Conservation (phyloP, 2,888 invertebrate genomes). For the Spicauda simplicius region DNA sequence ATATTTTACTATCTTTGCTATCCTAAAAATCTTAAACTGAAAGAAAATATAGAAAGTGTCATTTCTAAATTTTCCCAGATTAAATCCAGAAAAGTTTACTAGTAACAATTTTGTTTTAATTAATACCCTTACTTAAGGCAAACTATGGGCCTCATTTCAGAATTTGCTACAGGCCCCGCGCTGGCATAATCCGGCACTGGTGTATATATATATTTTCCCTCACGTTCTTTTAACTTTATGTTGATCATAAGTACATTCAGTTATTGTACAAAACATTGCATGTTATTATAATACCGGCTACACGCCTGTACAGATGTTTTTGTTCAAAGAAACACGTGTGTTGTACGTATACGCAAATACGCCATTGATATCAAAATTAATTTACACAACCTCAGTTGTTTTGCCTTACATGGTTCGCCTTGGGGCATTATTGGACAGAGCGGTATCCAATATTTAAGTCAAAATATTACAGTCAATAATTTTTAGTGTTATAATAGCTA, state of each 20-base stretch:
- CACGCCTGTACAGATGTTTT: constrained; percentile 41
- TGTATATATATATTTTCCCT: not conserved
- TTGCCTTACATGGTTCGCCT: constrained; percentile 51
- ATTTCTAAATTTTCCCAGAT: too few species aligned
- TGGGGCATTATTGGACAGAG: constrained; percentile 19
- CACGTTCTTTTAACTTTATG: not conserved
- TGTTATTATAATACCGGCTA: constrained; percentile 26
- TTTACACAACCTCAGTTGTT: constrained; percentile 52
- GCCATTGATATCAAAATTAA: constrained; percentile 51
- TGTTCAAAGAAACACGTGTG: constrained; percentile 56
- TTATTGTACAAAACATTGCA: constrained; percentile 6
- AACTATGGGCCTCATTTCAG: too few species aligned
- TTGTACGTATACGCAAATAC: constrained; percentile 38
- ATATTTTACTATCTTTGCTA: too few species aligned
- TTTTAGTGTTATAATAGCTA: not conserved
- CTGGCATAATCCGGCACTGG: too few species aligned
- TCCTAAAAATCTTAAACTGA: too few species aligned
- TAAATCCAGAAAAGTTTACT: too few species aligned
- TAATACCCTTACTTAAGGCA: too few species aligned
- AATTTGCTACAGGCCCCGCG: too few species aligned
- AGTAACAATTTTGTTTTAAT: too few species aligned
- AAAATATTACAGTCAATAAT: not conserved
- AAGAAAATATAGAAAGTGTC: too few species aligned
- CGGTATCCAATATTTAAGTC: not conserved
- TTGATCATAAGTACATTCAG: constrained; percentile 5